Evolutionary conservation across 2,113 vertebrate genomes (phyloP).

Genomic region (Pungitius pungitius): DNA sequence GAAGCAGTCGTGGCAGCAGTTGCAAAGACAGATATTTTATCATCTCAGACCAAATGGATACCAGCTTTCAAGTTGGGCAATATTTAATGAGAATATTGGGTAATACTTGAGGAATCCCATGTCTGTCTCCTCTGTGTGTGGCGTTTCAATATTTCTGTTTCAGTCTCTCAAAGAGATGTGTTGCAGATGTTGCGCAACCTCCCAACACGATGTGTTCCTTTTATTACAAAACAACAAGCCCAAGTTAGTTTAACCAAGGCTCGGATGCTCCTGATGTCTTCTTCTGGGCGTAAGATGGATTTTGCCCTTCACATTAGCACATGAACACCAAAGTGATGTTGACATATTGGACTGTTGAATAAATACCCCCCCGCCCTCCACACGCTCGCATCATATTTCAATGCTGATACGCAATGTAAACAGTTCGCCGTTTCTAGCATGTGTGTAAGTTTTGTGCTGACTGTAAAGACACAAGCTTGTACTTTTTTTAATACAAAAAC

Average conservation of each 20-base stretch:
- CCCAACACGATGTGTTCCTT: slow-evolving; percentile 49
- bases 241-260: slow-evolving; percentile 31
- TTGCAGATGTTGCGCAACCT: slow-evolving; percentile 55
- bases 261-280: slow-evolving; percentile 36
- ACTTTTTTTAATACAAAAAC: slow-evolving; percentile 33
- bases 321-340: slow-evolving; percentile 23
- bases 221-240: slow-evolving; percentile 50
- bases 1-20: slow-evolving; percentile 26
- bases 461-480: slow-evolving; percentile 2
- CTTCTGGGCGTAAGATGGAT: slow-evolving; percentile 28
- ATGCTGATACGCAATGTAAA: slow-evolving; percentile 28
- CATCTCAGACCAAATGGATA: slow-evolving; percentile 34
- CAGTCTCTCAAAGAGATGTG: slow-evolving; percentile 26
- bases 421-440: slow-evolving; percentile 16
- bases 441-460: slow-evolving; percentile 1
- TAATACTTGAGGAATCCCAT: slow-evolving; percentile 14
- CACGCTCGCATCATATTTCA: slow-evolving; percentile 3
- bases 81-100: slow-evolving; percentile 15
- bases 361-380: slow-evolving; percentile 29
- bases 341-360: slow-evolving; percentile 46
- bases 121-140: slow-evolving; percentile 15
- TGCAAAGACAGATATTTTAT: slow-evolving; percentile 29
- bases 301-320: slow-evolving; percentile 31
- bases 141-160: slow-evolving; percentile 28
- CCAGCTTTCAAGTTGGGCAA: slow-evolving; percentile 26